Base-by-base conservation (phyloP, 2,797 vertebrate species). In the Numenius phaeopus region DNA sequence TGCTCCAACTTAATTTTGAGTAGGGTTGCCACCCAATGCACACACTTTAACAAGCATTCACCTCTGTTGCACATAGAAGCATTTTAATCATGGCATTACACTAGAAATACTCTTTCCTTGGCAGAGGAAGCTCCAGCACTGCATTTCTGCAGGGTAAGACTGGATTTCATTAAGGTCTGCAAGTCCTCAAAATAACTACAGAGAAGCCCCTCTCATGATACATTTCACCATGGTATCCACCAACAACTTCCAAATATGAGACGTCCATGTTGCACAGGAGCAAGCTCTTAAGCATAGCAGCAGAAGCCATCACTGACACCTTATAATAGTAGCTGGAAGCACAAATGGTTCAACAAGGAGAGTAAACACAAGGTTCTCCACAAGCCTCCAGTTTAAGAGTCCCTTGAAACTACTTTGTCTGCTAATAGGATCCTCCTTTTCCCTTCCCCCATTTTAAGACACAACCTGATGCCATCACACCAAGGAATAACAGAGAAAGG, bases 401-500 rank as follows among this genome's bases (percentile, higher is more conserved):
- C 81, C 89, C 93, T 85, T 94, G 87, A 93, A 50, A 94, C 59
- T 82, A 66, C 66, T 88, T 66, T 62, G 39, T 40, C 82, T 85
- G 85, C 90, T 59, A 94, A 52, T 52, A 87, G 89, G 66, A 94
- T 81, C 85, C 91, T 96, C 83, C 72, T 83, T 75, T 96, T 95
- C 95, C 94, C 91, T 92, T 91, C 87, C 89, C 86, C 91, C 88
- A 18, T 79, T 89, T 82, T 61, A 87, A 89, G 89, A 93, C 59
- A 75, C 83, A 89, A 81, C 77, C 37, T 93, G 90, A 91, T 94
- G 90, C 92, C 94, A 58, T 89, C 84, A 96, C 72, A 86, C 94
- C 95, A 97, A 95, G 95, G 94, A 97, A 95, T 91, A 97, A 98
- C 94, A 96, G 90, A 90, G 93, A 96, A 94, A 94, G 96, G 96